Conservation (phyloP, 2,113 vertebrate species). For the Chamaea fasciata region DNA sequence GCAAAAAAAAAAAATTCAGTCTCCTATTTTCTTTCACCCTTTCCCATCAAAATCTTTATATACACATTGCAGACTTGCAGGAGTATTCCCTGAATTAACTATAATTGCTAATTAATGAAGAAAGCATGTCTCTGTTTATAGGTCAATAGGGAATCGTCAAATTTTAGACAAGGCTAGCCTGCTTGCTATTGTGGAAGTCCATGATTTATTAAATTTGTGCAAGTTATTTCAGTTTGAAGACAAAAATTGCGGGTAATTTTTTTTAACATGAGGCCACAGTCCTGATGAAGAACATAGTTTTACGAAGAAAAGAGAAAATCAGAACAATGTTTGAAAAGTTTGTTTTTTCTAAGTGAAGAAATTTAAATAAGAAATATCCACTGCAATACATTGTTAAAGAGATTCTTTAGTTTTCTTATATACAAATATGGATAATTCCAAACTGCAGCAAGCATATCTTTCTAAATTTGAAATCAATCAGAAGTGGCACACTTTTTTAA, state of each 20-base stretch:
- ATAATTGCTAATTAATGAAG: neutral
- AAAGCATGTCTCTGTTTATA: neutral
- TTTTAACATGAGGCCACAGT: neutral
- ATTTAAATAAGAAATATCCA: neutral
- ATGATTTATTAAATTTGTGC: neutral
- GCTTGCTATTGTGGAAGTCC: neutral
- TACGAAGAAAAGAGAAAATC: neutral
- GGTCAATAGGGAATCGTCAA: neutral
- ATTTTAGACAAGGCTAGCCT: neutral
- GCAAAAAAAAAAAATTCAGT: neutral
- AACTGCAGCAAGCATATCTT: neutral
- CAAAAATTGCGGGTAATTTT: neutral
- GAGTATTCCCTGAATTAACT: neutral
- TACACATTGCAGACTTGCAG: neutral
- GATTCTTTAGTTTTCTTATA: neutral
- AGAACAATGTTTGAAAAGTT: neutral
- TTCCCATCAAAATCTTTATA: neutral
- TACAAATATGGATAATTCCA: neutral
- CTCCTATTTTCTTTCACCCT: neutral
- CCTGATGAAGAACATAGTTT: neutral
- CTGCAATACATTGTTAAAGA: neutral
- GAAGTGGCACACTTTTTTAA: neutral
- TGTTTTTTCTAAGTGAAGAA: neutral
- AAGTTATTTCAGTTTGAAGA: neutral
- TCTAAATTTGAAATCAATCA: neutral